Evolutionary conservation across 2,888 invertebrate genomes (phyloP).

Genomic region (Pyrrhia umbra): DNA sequence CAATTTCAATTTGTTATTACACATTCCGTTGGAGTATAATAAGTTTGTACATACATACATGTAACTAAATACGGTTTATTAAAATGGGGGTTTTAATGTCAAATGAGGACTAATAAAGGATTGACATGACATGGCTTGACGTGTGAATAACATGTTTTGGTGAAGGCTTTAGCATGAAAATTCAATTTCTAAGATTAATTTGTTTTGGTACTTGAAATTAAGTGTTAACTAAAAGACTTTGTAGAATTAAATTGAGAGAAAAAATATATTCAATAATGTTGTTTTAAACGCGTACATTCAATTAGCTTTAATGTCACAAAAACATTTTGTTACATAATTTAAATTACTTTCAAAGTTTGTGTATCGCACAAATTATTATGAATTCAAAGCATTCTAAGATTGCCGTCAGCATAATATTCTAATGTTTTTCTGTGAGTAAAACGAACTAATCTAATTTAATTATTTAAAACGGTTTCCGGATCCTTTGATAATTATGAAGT

Average conservation of each 20-base stretch:
- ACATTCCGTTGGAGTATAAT: slow-evolving; percentile 59
- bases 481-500: slow-evolving; percentile 9
- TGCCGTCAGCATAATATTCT: slow-evolving; percentile 9
- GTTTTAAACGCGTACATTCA: not conserved
- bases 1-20: slow-evolving; percentile 63
- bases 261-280: not conserved
- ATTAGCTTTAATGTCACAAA: not conserved
- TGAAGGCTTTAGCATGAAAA: not conserved
- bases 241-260: not conserved
- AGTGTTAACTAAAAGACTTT: not conserved
- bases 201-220: not conserved
- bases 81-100: not conserved
- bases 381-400: slow-evolving; percentile 8
- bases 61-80: slow-evolving; percentile 29
- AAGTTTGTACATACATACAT: slow-evolving; percentile 22
- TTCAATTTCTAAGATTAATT: not conserved
- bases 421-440: slow-evolving; percentile 9
- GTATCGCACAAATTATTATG: slow-evolving; percentile 32
- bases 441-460: slow-evolving; percentile 35
- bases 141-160: not conserved
- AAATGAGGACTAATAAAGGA: too few relatives aligned
- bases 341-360: slow-evolving; percentile 13
- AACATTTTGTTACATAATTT: not conserved
- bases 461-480: slow-evolving; percentile 28
- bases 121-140: not conserved